phyloP scores from a whole-genome alignment of 1,140 invertebrate species.

The Eupristina koningsbergeri region DNA sequence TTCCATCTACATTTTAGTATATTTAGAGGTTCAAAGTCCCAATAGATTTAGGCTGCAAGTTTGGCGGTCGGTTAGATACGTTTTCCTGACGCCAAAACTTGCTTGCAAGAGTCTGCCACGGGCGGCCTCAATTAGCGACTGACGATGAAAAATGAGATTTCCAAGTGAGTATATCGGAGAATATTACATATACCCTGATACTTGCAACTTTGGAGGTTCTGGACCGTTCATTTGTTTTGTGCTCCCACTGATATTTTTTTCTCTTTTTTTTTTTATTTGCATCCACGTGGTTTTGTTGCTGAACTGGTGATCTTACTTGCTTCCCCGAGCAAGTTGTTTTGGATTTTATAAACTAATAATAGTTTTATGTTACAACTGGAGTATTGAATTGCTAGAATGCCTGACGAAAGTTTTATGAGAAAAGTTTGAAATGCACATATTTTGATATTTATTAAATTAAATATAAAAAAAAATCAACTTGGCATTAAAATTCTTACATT shows the following conservation, averaged over 20 bases:
- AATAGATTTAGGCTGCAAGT: slow-evolving; percentile 36
- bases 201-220: background rate
- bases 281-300: background rate
- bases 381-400: background rate
- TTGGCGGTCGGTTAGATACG: slow-evolving; percentile 24
- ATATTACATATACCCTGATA: slow-evolving; percentile 8
- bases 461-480: too few species aligned
- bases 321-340: background rate
- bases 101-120: slow-evolving; percentile 17
- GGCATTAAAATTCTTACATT: too few species aligned
- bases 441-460: background rate
- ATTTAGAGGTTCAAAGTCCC: slow-evolving; percentile 15
- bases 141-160: slow-evolving; percentile 55
- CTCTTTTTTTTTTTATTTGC: too few species aligned
- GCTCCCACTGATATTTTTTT: background rate
- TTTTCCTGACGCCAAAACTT: slow-evolving; percentile 34
- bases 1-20: background rate
- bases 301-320: background rate
- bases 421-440: background rate
- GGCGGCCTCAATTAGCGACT: slow-evolving; percentile 49
- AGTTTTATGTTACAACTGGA: too few species aligned
- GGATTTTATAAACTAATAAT: background rate
- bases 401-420: background rate
- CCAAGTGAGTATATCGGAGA: slow-evolving; percentile 28
- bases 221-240: background rate